These are phyloP conservation scores for Drosophila parthenogenetica DNA, from an alignment of 2,888 invertebrate species.

Conservation along the genomic window DNA sequence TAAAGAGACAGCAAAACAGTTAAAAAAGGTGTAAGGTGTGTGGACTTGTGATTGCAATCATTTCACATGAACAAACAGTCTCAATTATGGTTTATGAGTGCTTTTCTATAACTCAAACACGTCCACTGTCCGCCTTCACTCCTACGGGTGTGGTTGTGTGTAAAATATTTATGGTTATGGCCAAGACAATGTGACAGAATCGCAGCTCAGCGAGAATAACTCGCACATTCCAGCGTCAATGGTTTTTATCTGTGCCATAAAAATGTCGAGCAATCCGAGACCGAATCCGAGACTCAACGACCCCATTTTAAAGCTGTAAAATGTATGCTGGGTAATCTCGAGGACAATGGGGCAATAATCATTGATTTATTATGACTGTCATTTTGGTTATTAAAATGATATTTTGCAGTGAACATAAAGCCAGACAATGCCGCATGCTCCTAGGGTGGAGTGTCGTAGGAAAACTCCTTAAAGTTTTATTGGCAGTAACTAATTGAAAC, in stretches of 20 bases:
- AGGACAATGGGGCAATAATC: slow-evolving; percentile 82
- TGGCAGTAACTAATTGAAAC: slow-evolving; percentile 62
- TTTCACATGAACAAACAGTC: slow-evolving; percentile 58
- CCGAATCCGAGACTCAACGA: slow-evolving; percentile 34
- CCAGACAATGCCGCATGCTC: background rate
- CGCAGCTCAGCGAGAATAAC: slow-evolving; percentile 67
- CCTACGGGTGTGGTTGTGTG: slow-evolving; percentile 40
- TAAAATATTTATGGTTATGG: slow-evolving; percentile 61
- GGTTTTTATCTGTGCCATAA: slow-evolving; percentile 71
- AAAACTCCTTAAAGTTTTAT: slow-evolving; percentile 38
- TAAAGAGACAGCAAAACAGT: too few species aligned
- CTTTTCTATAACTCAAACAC: slow-evolving; percentile 42
- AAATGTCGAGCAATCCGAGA: slow-evolving; percentile 56
- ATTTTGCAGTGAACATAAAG: slow-evolving; percentile 46
- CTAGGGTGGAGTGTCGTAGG: background rate
- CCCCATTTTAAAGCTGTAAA: slow-evolving; percentile 65
- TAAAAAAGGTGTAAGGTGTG: too few species aligned
- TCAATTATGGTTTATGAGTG: slow-evolving; percentile 71
- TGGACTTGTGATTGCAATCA: slow-evolving; percentile 1
- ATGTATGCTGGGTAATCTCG: slow-evolving; percentile 51
- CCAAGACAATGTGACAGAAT: slow-evolving; percentile 65
- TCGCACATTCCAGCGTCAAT: slow-evolving; percentile 16
- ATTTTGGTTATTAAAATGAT: slow-evolving; percentile 83
- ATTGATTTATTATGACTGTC: slow-evolving; percentile 83
- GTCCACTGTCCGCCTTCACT: slow-evolving; percentile 39